Percentiles rank a stretch among this genome's conserved stretches.
Evolutionary conservation across 2,113 vertebrate species (phyloP).

Genomic region (Notechis scutatus): DNA sequence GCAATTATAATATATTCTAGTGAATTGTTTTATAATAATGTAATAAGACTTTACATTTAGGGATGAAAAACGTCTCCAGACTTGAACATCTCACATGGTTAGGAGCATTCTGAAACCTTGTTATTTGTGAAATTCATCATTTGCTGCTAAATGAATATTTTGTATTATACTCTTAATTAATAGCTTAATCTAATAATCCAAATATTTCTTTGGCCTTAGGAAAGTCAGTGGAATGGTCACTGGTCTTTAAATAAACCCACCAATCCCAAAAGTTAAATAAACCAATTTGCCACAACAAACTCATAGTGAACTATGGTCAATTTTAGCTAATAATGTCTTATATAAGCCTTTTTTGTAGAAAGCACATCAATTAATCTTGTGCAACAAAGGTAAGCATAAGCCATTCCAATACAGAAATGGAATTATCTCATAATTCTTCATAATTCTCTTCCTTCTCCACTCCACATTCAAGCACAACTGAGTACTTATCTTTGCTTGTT

Average conservation of each 20-base stretch:
- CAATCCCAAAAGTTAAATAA: not conserved
- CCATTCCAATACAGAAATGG: not conserved
- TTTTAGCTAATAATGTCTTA: not conserved
- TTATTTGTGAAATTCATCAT: constrained; percentile 16
- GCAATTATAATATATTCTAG: constrained; percentile 16
- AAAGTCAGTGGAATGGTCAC: not conserved
- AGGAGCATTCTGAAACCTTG: constrained; percentile 22
- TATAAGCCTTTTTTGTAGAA: not conserved
- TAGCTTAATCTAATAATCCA: constrained; percentile 3
- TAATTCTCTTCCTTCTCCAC: not conserved
- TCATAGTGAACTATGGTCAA: not conserved
- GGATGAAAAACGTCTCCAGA: not conserved
- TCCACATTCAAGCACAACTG: not conserved
- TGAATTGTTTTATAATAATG: constrained; percentile 28
- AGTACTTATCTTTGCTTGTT: not conserved
- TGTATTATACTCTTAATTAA: not conserved
- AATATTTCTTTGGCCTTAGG: not conserved
- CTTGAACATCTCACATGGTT: constrained; percentile 7
- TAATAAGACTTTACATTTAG: not conserved
- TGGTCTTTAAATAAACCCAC: not conserved
- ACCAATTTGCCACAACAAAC: not conserved
- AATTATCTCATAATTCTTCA: not conserved
- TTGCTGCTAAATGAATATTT: constrained; percentile 10
- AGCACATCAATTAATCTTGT: not conserved
- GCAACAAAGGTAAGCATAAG: not conserved